Conservation (phyloP, 2,113 vertebrate genomes). For the Anarhynchus alexandrinus region DNA sequence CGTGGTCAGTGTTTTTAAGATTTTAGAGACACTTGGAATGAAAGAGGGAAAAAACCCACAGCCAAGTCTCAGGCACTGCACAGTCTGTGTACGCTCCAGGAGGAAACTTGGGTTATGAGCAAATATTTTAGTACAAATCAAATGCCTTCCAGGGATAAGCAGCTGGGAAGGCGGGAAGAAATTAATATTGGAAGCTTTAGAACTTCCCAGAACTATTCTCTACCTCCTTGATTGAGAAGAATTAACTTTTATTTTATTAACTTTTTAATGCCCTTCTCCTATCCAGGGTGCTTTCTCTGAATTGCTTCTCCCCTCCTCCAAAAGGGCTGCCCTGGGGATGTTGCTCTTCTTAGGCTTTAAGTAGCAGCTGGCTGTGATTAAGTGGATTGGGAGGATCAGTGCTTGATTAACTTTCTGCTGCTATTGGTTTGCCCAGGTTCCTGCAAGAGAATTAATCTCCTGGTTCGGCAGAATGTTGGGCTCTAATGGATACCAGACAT, state of each 20-base stretch:
- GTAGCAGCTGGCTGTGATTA: constrained; percentile 82
- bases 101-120: constrained; percentile 62
- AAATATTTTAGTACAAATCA: constrained; percentile 73
- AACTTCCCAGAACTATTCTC: constrained; percentile 62
- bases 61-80: constrained; percentile 20
- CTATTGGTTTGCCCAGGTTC: constrained; percentile 77
- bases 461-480: constrained; percentile 73
- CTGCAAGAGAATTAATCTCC: constrained; percentile 79
- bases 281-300: constrained; percentile 54
- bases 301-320: constrained; percentile 1
- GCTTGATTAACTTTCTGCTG: constrained; percentile 80
- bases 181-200: constrained; percentile 65
- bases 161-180: constrained; percentile 69
- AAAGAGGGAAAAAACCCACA: constrained; percentile 30
- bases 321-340: constrained; percentile 59
- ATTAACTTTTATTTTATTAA: constrained; percentile 83
- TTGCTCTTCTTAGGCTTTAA: constrained; percentile 67
- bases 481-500: constrained; percentile 78
- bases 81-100: constrained; percentile 34
- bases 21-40: constrained; percentile 65
- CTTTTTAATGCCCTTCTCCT: constrained; percentile 74
- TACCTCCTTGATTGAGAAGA: constrained; percentile 66
- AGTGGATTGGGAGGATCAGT: constrained; percentile 77
- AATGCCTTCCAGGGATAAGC: constrained; percentile 64
- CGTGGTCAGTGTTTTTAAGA: constrained; percentile 38